Base-by-base conservation (phyloP, 2,797 vertebrate species). In the Pseudochromis fuscus region DNA sequence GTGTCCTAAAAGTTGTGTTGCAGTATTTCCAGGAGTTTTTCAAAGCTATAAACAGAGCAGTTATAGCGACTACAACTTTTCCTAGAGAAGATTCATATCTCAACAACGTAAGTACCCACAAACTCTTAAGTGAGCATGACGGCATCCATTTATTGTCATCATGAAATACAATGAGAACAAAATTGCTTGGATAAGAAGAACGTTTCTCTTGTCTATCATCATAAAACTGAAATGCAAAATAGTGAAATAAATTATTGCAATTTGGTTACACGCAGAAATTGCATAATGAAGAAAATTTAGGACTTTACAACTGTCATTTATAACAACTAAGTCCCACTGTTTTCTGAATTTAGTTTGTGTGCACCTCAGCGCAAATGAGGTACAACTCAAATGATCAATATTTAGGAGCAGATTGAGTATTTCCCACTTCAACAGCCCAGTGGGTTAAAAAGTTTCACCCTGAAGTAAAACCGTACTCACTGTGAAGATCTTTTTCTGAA, bases 1-100 rank as follows among this genome's bases (percentile, higher is more conserved):
- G 72, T 57, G 56, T 75, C 72, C 68, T 46, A 63, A 79, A 72
- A 57, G 61, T 72, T 72, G 49, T 55, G 30, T 46, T 74, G n/a
- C 19, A 68, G 31, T 50, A 59, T 38, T 71, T 73, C 35, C 21
- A 52, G 37, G 44, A 75, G 38, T 40, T 53, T 53, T 57, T 35
- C 18, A 60, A 50, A 65, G 48, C 16, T 21, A 56, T 25, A 52
- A 63, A 64, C 57, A 67, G 13, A 57, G 44, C 19, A 55, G 23
- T 75, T 73, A 37, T 3, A 46, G 18, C 18, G 21, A 60, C 45
- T 38, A 67, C 7, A 28, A 66, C 67, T 72, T 71, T 58, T 60
- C 30, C 56, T 24, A 51, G 46, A 63, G 28, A 37, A 48, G 12
- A 68, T 62, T 61, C 4, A 71, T 60, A 31, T 60, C 46, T 61